Evolutionary conservation across 2,113 vertebrate genomes (phyloP).

Genomic region (Hypomesus transpacificus): DNA sequence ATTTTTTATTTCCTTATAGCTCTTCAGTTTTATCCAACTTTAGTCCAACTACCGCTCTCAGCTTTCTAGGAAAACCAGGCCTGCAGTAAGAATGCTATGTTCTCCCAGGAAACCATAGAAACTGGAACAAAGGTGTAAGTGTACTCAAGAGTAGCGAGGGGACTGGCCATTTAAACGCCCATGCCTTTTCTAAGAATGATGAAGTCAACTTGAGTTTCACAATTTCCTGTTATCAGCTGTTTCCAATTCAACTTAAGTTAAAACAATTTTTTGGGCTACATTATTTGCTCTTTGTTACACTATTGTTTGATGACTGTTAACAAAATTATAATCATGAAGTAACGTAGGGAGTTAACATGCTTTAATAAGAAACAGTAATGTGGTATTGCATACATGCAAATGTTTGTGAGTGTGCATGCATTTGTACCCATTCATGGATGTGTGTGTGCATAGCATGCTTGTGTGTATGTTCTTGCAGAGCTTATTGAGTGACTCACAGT

Average conservation of each 20-base stretch:
- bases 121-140: background rate
- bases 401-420: background rate
- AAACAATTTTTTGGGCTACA: too few relatives aligned
- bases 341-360: background rate
- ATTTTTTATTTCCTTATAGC: conserved; percentile 4
- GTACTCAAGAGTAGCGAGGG: background rate
- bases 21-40: background rate
- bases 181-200: background rate
- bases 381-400: background rate
- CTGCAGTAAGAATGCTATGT: background rate
- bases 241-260: too few relatives aligned
- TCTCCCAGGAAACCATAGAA: conserved; percentile 13
- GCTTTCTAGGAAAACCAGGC: conserved; percentile 39
- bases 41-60: conserved; percentile 2
- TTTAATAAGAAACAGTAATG: background rate
- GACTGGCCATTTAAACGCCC: background rate
- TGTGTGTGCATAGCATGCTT: background rate
- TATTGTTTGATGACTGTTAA: too few relatives aligned
- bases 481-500: conserved; percentile 14
- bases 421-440: background rate
- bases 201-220: background rate
- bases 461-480: background rate
- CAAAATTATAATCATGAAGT: too few relatives aligned
- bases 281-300: too few relatives aligned
- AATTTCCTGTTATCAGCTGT: too few relatives aligned